phyloP scores from a whole-genome alignment of 2,113 vertebrate genomes.

The Alligator sinensis region DNA sequence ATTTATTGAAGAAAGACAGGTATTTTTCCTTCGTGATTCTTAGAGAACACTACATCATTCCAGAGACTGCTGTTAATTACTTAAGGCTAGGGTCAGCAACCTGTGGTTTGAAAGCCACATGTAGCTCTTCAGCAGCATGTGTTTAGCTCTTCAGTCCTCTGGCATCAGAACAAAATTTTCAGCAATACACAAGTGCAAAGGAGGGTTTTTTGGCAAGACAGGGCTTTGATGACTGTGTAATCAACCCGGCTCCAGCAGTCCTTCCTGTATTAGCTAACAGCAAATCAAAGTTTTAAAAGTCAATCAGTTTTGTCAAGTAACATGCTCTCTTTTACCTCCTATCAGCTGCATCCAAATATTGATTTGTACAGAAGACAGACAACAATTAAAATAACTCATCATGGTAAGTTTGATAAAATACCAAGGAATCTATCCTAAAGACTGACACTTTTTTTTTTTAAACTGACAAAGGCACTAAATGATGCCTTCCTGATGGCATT shows the following conservation, averaged over 20 bases:
- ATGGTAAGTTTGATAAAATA: conserved; percentile 26
- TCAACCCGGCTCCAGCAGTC: conserved; percentile 50
- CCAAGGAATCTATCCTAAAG: neutral
- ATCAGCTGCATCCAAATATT: conserved; percentile 5
- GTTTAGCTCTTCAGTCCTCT: conserved; percentile 63
- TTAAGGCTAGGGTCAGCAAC: conserved; percentile 60
- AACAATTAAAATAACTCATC: conserved; percentile 17
- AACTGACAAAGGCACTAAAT: conserved; percentile 17
- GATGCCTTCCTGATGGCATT: neutral
- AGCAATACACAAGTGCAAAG: conserved; percentile 43
- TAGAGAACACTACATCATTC: conserved; percentile 3
- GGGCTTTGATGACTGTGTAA: conserved; percentile 45
- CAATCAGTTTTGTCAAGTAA: conserved; percentile 25
- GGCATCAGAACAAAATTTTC: conserved; percentile 63
- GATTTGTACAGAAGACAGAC: neutral
- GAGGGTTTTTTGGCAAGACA: conserved; percentile 35
- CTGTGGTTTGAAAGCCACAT: conserved; percentile 38
- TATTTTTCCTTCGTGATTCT: conserved; percentile 33
- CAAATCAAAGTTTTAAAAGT: conserved; percentile 56
- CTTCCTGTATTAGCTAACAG: conserved; percentile 31
- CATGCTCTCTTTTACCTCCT: neutral
- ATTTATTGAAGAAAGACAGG: conserved; percentile 30
- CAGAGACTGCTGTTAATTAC: conserved; percentile 57
- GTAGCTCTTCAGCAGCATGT: conserved; percentile 49
- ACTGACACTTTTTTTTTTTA: conserved; percentile 3